A percentile compares a stretch with the other conserved stretches of the same genome.
phyloP scores from a whole-genome alignment of 1,140 invertebrate genomes.

The Brachionus koreanus region DNA sequence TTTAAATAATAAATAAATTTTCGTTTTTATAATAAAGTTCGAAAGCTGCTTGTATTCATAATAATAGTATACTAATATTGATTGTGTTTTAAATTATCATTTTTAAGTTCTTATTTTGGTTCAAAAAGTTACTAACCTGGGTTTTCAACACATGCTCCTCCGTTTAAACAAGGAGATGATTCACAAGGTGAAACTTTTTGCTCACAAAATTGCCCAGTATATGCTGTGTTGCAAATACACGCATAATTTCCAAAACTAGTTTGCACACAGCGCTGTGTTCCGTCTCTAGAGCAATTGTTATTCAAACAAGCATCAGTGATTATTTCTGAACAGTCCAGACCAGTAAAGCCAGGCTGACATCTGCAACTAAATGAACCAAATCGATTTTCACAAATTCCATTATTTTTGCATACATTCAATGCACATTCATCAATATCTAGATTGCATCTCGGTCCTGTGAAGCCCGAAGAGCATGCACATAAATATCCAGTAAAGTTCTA shows the following conservation, averaged over 20 bases:
- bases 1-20: too few species aligned
- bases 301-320: background rate
- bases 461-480: constrained; percentile 64
- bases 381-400: constrained; percentile 15
- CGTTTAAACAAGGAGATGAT: constrained; percentile 25
- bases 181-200: background rate
- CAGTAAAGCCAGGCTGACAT: constrained; percentile 12
- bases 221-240: constrained; percentile 16
- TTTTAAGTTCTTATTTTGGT: background rate
- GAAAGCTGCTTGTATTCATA: too few species aligned
- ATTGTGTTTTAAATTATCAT: background rate
- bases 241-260: constrained; percentile 22
- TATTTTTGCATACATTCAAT: constrained; percentile 50
- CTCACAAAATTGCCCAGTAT: constrained; percentile 4
- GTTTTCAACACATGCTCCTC: background rate
- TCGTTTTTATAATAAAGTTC: too few species aligned
- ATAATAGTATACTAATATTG: too few species aligned
- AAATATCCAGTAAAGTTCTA: constrained; percentile 60
- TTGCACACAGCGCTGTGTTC: background rate
- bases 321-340: background rate
- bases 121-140: background rate
- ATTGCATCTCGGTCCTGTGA: constrained; percentile 62
- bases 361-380: constrained; percentile 31
- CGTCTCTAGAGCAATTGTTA: background rate
- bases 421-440: constrained; percentile 58